These are phyloP conservation scores for Micrasema minimum DNA, from an alignment of 1,140 invertebrate species.

Conservation along the genomic window DNA sequence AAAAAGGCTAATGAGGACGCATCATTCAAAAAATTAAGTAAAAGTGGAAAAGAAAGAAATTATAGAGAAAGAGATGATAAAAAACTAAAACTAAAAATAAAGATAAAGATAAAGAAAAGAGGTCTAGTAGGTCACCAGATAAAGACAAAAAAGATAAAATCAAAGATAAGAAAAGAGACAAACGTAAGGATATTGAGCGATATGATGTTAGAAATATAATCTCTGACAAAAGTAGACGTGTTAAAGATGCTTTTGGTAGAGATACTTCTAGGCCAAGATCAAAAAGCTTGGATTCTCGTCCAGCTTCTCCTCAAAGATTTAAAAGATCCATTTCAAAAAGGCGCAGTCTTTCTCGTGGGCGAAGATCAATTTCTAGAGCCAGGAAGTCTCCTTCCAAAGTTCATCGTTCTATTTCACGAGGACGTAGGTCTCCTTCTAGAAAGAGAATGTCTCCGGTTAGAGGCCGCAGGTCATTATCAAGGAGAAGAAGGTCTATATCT, in stretches of 20 bases:
- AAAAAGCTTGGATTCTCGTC: slow-evolving; percentile 43
- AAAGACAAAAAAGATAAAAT: slow-evolving; percentile 60
- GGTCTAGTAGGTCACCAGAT: slow-evolving; percentile 57
- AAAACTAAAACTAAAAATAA: slow-evolving; percentile 56
- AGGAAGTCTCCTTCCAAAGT: slow-evolving; percentile 47
- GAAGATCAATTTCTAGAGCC: slow-evolving; percentile 57
- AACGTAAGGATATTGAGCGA: slow-evolving; percentile 81
- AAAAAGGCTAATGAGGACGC: slow-evolving; percentile 61
- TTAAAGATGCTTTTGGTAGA: slow-evolving; percentile 83
- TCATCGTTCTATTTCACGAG: slow-evolving; percentile 54
- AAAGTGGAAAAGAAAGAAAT: slow-evolving; percentile 82
- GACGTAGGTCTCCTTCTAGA: slow-evolving; percentile 47
- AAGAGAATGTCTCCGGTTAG: slow-evolving; percentile 30
- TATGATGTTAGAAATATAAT: slow-evolving; percentile 85
- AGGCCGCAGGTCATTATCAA: slow-evolving; percentile 53
- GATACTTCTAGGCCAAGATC: slow-evolving; percentile 68
- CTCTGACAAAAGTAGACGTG: slow-evolving; percentile 73
- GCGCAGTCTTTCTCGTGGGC: slow-evolving; percentile 55
- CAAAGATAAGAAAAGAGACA: slow-evolving; percentile 72
- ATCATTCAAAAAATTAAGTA: slow-evolving; percentile 84
- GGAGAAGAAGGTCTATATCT: slow-evolving; percentile 47
- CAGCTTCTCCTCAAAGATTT: slow-evolving; percentile 37
- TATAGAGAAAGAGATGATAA: slow-evolving; percentile 78
- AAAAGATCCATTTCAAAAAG: slow-evolving; percentile 55
- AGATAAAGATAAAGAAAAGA: slow-evolving; percentile 56